Conservation (phyloP, 2,113 vertebrate species). For the Heliornis fulica region DNA sequence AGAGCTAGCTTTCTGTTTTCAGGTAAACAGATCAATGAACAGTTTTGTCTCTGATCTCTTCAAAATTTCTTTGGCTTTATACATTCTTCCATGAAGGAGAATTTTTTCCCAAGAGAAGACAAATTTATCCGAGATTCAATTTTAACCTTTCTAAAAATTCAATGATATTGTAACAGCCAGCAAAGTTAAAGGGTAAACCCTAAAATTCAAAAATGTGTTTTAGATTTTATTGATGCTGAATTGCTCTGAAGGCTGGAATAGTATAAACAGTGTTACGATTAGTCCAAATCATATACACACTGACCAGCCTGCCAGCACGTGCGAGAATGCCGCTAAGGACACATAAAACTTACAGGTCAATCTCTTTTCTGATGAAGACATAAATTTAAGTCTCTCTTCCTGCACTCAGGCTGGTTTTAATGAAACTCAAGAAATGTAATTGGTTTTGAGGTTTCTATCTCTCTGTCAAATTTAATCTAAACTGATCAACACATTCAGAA, state of each 20-base stretch:
- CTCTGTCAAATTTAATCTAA: not conserved
- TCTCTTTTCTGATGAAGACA: not conserved
- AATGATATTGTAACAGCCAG: not conserved
- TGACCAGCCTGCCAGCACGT: not conserved
- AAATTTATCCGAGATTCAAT: not conserved
- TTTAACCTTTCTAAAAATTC: not conserved
- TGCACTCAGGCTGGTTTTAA: not conserved
- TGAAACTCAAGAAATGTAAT: not conserved
- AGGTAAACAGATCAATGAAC: not conserved
- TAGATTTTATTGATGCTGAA: not conserved
- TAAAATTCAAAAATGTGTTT: not conserved
- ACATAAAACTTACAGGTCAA: fast-evolving
- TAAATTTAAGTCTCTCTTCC: not conserved
- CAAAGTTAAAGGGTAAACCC: not conserved
- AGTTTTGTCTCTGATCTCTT: not conserved
- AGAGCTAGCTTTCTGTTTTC: not conserved
- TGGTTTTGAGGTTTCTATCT: not conserved
- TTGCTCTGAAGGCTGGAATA: not conserved
- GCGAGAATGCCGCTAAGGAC: not conserved
- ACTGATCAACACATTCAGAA: not conserved
- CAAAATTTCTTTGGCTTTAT: not conserved
- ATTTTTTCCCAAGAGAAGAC: not conserved
- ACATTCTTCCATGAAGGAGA: not conserved
- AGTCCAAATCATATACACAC: not conserved
- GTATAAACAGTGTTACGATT: not conserved